These are phyloP conservation scores for Lepeophtheirus nordmannii DNA, from an alignment of 2,888 invertebrate species.

Conservation along the genomic window DNA sequence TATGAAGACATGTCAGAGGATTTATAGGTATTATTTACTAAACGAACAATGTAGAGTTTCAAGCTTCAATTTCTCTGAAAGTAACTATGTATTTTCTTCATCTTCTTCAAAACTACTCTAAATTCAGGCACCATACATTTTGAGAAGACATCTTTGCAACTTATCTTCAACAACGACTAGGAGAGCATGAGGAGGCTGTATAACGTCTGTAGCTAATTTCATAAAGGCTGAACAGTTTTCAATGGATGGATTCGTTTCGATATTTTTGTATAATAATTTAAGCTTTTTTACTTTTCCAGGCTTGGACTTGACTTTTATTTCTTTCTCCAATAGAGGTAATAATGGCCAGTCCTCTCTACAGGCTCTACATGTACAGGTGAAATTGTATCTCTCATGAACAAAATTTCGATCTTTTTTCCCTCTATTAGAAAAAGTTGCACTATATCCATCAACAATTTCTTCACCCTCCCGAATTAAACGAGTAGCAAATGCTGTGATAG, in stretches of 20 bases:
- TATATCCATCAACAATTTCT: slow-evolving; percentile 19
- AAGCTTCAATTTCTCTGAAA: too few relatives aligned
- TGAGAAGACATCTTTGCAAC: not conserved
- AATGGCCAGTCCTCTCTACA: slow-evolving; percentile 16
- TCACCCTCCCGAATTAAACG: slow-evolving; percentile 5
- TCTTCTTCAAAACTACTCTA: too few relatives aligned
- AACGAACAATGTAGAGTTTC: too few relatives aligned
- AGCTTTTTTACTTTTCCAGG: slow-evolving; percentile 4
- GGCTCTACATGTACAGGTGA: slow-evolving; percentile 6
- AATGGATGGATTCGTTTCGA: not conserved
- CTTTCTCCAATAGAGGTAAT: not conserved
- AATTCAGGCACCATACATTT: not conserved
- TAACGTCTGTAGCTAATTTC: not conserved
- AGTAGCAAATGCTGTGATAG: slow-evolving; percentile 19
- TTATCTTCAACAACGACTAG: slow-evolving; percentile 5
- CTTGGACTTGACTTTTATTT: not conserved
- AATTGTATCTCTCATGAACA: slow-evolving; percentile 16
- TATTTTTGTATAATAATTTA: not conserved
- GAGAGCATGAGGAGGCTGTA: slow-evolving; percentile 1
- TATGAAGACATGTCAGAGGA: too few relatives aligned
- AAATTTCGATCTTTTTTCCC: slow-evolving; percentile 3
- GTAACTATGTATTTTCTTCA: too few relatives aligned
- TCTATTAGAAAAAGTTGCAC: slow-evolving; percentile 9
- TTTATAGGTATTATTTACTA: too few relatives aligned
- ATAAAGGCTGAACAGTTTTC: not conserved